Evolutionary conservation across 2,797 vertebrate genomes (phyloP).

Genomic region (Atherinosoma microstoma): DNA sequence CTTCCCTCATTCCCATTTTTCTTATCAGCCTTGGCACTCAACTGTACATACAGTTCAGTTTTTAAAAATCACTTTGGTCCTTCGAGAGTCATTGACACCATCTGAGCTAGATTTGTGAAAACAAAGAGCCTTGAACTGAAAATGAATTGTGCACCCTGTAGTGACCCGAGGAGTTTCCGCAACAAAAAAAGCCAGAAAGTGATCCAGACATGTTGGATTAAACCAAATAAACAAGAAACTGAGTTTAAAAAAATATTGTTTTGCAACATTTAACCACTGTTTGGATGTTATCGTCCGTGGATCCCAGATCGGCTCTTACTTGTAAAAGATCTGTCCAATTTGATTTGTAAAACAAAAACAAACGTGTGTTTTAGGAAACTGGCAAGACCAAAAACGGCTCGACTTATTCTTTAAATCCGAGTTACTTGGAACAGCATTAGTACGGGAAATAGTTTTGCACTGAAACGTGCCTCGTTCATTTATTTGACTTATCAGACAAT

Average conservation of each 20-base stretch:
- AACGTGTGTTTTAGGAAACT: slow-evolving; percentile 35
- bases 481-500: slow-evolving; percentile 50
- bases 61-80: slow-evolving; percentile 19
- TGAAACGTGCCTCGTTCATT: slow-evolving; percentile 14
- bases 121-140: slow-evolving; percentile 37
- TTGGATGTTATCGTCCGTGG: slow-evolving; percentile 40
- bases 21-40: slow-evolving; percentile 44
- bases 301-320: slow-evolving; percentile 16
- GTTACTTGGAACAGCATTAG: slow-evolving; percentile 38
- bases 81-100: slow-evolving; percentile 36
- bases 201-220: slow-evolving; percentile 41
- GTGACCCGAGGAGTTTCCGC: slow-evolving; percentile 56
- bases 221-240: slow-evolving; percentile 14
- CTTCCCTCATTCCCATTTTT: neutral
- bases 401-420: slow-evolving; percentile 5
- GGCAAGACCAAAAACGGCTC: slow-evolving; percentile 13
- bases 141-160: slow-evolving; percentile 37
- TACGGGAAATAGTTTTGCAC: slow-evolving; percentile 20
- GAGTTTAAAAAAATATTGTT: slow-evolving; percentile 20
- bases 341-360: slow-evolving; percentile 31
- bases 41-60: slow-evolving; percentile 7
- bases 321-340: slow-evolving; percentile 31
- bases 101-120: slow-evolving; percentile 57
- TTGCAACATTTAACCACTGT: slow-evolving; percentile 22
- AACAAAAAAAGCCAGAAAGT: slow-evolving; percentile 51